Percentiles rank a stretch among this genome's conserved stretches.
These are phyloP conservation scores for Caenorhabditis afra DNA, from an alignment of 2,888 invertebrate species.

Conservation along the genomic window DNA sequence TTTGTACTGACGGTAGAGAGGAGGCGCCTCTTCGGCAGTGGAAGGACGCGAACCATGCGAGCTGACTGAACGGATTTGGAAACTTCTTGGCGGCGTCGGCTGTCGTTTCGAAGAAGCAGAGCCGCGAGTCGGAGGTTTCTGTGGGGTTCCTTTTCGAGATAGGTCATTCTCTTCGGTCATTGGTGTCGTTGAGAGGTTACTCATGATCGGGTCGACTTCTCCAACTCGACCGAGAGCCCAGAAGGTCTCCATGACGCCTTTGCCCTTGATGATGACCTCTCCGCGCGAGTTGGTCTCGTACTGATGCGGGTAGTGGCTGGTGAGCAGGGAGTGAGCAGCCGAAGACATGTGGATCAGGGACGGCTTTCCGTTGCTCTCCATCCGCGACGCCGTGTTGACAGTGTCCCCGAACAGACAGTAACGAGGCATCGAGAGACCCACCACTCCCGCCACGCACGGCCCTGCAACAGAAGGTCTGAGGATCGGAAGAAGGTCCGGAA, in stretches of 20 bases:
- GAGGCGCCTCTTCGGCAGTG: neutral
- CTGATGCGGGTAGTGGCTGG: conserved; percentile 69
- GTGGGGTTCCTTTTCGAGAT: neutral
- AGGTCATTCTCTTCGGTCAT: conserved; percentile 22
- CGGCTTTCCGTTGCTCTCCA: conserved; percentile 77
- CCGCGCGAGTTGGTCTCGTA: conserved; percentile 74
- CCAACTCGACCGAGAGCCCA: conserved; percentile 52
- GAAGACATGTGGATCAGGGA: conserved; percentile 72
- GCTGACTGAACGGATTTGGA: conserved; percentile 23
- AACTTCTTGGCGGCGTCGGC: neutral
- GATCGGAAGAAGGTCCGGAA: neutral
- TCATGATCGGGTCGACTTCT: conserved; percentile 13
- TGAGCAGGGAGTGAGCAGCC: conserved; percentile 66
- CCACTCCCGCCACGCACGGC: conserved; percentile 73
- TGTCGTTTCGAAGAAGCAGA: neutral
- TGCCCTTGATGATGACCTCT: conserved; percentile 73
- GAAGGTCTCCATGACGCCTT: conserved; percentile 63
- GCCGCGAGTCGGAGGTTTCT: conserved; percentile 5
- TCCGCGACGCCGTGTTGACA: conserved; percentile 76
- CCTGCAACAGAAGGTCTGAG: conserved; percentile 59
- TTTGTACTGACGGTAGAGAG: conserved; percentile 32
- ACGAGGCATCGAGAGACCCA: conserved; percentile 75
- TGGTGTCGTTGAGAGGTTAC: conserved; percentile 26
- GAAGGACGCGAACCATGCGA: conserved; percentile 27
- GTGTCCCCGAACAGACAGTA: conserved; percentile 78